Evolutionary conservation across 2,113 vertebrate species (phyloP).

Genomic region (Rattus rattus): DNA sequence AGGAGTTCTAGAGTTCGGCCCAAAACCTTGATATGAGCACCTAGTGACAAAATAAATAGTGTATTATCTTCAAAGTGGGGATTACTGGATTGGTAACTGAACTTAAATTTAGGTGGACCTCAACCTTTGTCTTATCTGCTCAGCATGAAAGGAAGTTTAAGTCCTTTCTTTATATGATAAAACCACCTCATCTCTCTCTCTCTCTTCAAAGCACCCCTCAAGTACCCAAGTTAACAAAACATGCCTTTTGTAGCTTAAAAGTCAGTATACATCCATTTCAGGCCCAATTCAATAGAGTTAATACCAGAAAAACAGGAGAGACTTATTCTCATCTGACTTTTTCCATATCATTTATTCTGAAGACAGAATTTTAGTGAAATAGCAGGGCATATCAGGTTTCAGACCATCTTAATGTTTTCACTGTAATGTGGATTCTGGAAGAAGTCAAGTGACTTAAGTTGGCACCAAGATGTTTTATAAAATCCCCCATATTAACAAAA

Average conservation of each 20-base stretch:
- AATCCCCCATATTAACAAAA: slow-evolving; percentile 57
- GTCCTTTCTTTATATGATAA: background rate
- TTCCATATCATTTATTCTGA: slow-evolving; percentile 59
- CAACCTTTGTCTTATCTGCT: background rate
- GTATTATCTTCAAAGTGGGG: background rate
- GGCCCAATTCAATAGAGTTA: slow-evolving; percentile 32
- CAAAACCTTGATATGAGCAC: background rate
- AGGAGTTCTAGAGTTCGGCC: background rate
- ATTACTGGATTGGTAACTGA: background rate
- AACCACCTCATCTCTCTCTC: background rate
- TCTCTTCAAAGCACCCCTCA: background rate
- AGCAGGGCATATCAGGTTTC: slow-evolving; percentile 43
- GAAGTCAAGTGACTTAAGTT: slow-evolving; percentile 21
- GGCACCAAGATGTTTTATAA: slow-evolving; percentile 53
- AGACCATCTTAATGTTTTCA: slow-evolving; percentile 44
- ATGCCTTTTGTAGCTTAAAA: slow-evolving; percentile 1
- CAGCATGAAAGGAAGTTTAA: background rate
- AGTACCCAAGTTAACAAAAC: background rate
- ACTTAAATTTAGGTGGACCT: background rate
- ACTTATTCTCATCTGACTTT: slow-evolving; percentile 35
- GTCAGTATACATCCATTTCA: slow-evolving; percentile 18
- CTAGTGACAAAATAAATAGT: slow-evolving; percentile 3
- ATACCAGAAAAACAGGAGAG: slow-evolving; percentile 27
- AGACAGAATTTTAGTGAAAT: slow-evolving; percentile 61
- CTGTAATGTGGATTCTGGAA: slow-evolving; percentile 47